Base-by-base conservation (phyloP, 1,140 invertebrate genomes). In the Drosophila tropicalis region DNA sequence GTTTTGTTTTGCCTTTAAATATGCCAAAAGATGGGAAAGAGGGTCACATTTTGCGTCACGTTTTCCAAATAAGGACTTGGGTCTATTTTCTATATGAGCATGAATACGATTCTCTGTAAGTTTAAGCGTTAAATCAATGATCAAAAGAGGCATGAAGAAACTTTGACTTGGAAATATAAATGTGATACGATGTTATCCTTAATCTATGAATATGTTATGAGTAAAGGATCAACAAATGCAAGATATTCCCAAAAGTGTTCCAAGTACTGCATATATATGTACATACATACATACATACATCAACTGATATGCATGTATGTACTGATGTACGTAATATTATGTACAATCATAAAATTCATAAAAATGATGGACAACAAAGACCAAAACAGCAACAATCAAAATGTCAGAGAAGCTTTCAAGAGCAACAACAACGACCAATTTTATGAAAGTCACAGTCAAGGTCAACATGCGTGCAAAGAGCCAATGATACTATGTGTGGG, bases 401-500 rank as follows among this genome's bases (percentile, higher is more conserved):
- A 82, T 75, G 70, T 32, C 34, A 73, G 56, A 75, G 70, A 29
- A 51, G 44, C 44, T 51, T 63, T 69, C 63, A 65, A 41, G 54
- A 70, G 54, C 39, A 65, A n/a, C 54, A 69, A 47, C 63, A 74
- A 61, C 60, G 70, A 81, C 79, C 72, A 90, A 90, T 90, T 90
- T 82, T 79, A 90, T 90, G 81, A 90, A 90, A 86, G 86, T 90
- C 86, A 90, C 82, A 90, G 86, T 90, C 86, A 90, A 90, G 86
- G 86, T 90, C 82, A 90, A 86, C 82, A 90, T 90, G 81, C 86
- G 81, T 90, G 81, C 76, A 73, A 77, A 72, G 54, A 64, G 57
- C 36, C 34, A 39, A n/a, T 9, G 19, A n/a, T n/a, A 56, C 25
- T 75, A 72, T 22, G 65, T 40, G 29, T 64, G 47, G 22, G 51